Base-by-base conservation (phyloP, 2,888 invertebrate species). In the Agrypnus murinus region DNA sequence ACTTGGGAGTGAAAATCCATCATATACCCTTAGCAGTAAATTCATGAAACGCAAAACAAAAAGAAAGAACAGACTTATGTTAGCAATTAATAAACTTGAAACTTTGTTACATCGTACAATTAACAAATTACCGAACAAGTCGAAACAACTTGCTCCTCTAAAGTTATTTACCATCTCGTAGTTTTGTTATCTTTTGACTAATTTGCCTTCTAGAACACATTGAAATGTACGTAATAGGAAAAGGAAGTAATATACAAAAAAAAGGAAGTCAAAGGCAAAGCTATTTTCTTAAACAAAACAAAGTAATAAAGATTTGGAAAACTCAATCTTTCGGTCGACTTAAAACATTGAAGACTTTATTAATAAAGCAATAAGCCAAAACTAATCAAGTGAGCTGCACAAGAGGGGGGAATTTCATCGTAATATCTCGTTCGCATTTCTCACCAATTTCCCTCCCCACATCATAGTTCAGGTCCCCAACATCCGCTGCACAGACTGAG, bases 401-500 rank as follows among this genome's bases (percentile, higher is more conserved):
- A n/a, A n/a, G n/a, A n/a, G 17, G 8, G 12, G 8, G 12, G 12
- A 46, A 12, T 8, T 9, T 12, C 38, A 10, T 12, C 38, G 4
- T 38, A n/a, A 38, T 38, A 38, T 38, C 12, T 38, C 50, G 45
- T 31, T 55, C 40, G 50, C 25, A 25, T 25, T 58, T 58, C 25
- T 50, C 46, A 32, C 63, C 46, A 32, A 15, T 25, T 50, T 59
- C 65, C 57, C 65, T 25, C 25, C 25, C 25, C 25, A 25, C 25
- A 58, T 45, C 45, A 45, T 45, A 43, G 65, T 31, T 58, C 46
- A 58, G 45, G 66, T 57, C 59, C 59, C 48, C 60, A 40, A 59
- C 68, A 50, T 67, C 31, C 40, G 67, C 31, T 66, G 50, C 55
- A 38, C 60, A 60, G 53, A 63, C 75, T 64, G 75, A 76, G 79